These are phyloP conservation scores for Carabus problematicus DNA, from an alignment of 2,888 invertebrate species.

Conservation along the genomic window DNA sequence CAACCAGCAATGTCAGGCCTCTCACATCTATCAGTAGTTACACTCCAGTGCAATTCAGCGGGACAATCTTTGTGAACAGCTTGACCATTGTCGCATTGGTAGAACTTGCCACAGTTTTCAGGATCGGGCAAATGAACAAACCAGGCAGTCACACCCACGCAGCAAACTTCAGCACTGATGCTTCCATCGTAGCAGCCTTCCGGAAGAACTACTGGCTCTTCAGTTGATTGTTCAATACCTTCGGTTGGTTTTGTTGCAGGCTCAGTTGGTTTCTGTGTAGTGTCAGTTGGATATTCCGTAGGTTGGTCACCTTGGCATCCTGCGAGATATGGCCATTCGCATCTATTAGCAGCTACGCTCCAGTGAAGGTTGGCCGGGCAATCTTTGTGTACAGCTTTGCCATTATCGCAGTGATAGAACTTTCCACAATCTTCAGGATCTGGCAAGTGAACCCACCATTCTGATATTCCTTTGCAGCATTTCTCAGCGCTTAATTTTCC, in stretches of 20 bases:
- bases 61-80: constrained; percentile 30
- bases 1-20: constrained; percentile 35
- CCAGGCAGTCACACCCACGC: constrained; percentile 20
- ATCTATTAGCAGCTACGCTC: constrained; percentile 37
- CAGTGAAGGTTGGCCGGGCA: constrained; percentile 42
- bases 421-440: constrained; percentile 38
- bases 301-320: constrained; percentile 27
- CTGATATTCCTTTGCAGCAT: constrained; percentile 25
- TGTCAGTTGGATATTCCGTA: not conserved
- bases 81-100: constrained; percentile 41
- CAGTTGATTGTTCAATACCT: not conserved
- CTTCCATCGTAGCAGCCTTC: constrained; percentile 24
- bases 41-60: constrained; percentile 35
- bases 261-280: not conserved
- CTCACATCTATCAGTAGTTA: constrained; percentile 30
- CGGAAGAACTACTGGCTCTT: constrained; percentile 7
- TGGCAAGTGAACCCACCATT: constrained; percentile 32
- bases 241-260: constrained; percentile 11
- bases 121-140: constrained; percentile 33
- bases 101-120: constrained; percentile 41
- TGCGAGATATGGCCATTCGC: constrained; percentile 40
- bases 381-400: constrained; percentile 29
- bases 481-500: constrained; percentile 18
- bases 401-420: constrained; percentile 44
- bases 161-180: constrained; percentile 12